Evolutionary conservation across 1,140 invertebrate species (phyloP), one percentile per base, ranked within the genome.

Genomic region (Caenorhabditis briggsae): DNA sequence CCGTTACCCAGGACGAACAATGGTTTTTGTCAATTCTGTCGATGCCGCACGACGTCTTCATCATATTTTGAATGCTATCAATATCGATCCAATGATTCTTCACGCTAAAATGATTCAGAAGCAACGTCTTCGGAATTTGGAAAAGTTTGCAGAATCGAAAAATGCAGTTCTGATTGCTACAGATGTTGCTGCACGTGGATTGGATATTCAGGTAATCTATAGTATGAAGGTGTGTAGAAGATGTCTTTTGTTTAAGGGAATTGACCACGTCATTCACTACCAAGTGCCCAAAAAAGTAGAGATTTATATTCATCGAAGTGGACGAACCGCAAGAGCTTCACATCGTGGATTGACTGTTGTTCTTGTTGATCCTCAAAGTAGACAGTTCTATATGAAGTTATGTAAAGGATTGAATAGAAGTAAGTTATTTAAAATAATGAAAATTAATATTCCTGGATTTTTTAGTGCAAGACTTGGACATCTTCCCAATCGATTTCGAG

Each of bases 1-100:
- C 88, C 94, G 94, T 74, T 95, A 98, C 93, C 94, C 95, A 0
- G 97, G 97, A 0, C 93, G 96, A 85, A 98, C 96, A 5, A 94
- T 99, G 48, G 95, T 99, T n/a, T 99, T 99, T 93, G 97, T 96
- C 90, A 99, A 99, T 93, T 97, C 96, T 82, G 98, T 98, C 86
- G 96, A 96, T 84, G 97, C 96, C 93, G 96, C 98, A 0, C 93
- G 96, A 86, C 90, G 96, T 86, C 93, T 99, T 59, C 94, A 95
- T 0, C 96, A 95, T 84, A 92, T 99, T 23, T 95, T 99, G 55
- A 94, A 93, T 0, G 93, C 96, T 86, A 94, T 99, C 5, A 93
- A 95, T 95, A 95, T 91, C 93, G 48, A 48, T 78, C 95, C 97
- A 3, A 93, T 97, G 70, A 95, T 96, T 0, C 92, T 99, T 0